Base-by-base conservation (phyloP, 2,113 vertebrate species). In the Oncorhynchus masou region DNA sequence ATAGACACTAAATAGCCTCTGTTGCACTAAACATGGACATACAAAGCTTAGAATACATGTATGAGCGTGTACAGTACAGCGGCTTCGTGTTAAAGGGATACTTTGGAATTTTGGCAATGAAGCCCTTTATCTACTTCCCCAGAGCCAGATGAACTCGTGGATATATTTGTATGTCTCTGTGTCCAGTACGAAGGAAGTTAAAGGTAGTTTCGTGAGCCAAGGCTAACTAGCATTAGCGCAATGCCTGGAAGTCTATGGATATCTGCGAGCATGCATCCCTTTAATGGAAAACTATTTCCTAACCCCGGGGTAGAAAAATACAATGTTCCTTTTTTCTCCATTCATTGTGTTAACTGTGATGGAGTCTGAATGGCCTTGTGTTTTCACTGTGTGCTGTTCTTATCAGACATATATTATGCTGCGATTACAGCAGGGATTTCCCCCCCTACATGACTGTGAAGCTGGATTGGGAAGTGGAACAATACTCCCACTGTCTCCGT, bases 401-500 rank as follows among this genome's bases (percentile, higher is more conserved):
- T 62, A 24, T 62, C n/a, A 9, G n/a, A n/a, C 7, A 9, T 62
- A n/a, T 24, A 20, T 62, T 22, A 49, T n/a, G 16, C 60, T 15
- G 13, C 5, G 27, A 19, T 31, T 31, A 31, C 25, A 31, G 25
- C 66, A 29, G 66, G 20, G 66, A 68, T 68, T 68, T 24, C 69
- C 69, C 27, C n/a, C 49, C 7, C n/a, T 25, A 45, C 20, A 25
- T 67, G 54, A 49, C n/a, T 54, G 20, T 71, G n/a, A 62, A 62
- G 7, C 59, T 20, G 22, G 68, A 12, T 57, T 48, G 24, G 29
- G 19, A 4, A 8, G 71, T 2, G 15, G 45, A 77, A 88, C 84
- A 86, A 77, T 66, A 51, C 57, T 31, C 16, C 67, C 70, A 68
- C 72, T 88, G 78, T 85, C 64, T 67, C n/a, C 74, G 67, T 70